A percentile compares a stretch with the other conserved stretches of the same genome.
These are phyloP conservation scores for Ramphastos sulfuratus DNA, from an alignment of 2,113 vertebrate genomes.

Conservation along the genomic window DNA sequence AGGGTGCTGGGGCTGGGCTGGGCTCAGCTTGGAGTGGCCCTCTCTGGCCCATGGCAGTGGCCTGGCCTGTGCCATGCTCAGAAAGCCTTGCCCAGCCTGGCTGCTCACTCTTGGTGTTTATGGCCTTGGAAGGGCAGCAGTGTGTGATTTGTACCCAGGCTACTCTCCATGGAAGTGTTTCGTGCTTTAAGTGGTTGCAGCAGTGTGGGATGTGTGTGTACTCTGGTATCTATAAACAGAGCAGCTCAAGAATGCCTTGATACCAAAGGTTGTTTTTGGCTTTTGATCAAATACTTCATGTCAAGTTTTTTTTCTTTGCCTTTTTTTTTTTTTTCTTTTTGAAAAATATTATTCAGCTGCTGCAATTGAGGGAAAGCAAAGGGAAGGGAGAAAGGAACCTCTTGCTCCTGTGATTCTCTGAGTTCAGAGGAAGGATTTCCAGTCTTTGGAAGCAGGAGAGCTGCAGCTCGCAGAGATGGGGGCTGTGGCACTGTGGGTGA, in stretches of 20 bases:
- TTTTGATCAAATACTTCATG: constrained; percentile 41
- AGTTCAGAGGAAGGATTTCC: background rate
- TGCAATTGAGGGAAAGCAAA: background rate
- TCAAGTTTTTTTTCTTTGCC: background rate
- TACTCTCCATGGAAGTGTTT: background rate
- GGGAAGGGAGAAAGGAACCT: background rate
- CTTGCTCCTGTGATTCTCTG: background rate
- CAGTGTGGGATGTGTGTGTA: constrained; percentile 50
- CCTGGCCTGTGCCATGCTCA: background rate
- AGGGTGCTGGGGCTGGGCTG: background rate
- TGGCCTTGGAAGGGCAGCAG: background rate
- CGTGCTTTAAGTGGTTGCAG: constrained; percentile 42
- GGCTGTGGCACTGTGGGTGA: rapidly evolving
- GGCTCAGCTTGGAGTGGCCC: background rate
- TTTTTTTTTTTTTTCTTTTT: no score
- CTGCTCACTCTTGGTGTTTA: background rate
- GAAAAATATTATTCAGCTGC: background rate
- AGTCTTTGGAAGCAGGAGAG: background rate
- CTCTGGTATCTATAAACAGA: constrained; percentile 72
- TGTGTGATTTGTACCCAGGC: background rate
- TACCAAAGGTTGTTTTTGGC: constrained; percentile 68
- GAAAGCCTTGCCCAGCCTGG: background rate
- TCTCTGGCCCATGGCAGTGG: background rate
- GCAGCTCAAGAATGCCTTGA: constrained; percentile 67
- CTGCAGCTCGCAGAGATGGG: background rate